Conservation (phyloP, 2,888 invertebrate species). For the Orthosia incerta region DNA sequence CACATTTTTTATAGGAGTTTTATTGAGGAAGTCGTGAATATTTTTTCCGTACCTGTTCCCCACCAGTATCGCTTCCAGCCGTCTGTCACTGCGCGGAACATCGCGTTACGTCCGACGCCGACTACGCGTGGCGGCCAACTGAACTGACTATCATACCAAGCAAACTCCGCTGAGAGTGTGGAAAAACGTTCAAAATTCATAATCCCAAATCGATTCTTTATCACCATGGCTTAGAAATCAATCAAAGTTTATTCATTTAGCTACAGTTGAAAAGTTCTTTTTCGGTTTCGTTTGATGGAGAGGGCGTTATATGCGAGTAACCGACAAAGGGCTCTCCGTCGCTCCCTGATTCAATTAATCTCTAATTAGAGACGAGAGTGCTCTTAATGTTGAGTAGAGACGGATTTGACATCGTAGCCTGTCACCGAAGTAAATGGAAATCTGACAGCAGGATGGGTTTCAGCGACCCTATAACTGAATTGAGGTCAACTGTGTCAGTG, state of each 20-base stretch:
- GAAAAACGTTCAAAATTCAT: slow-evolving; percentile 71
- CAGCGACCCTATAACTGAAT: slow-evolving; percentile 75
- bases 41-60: slow-evolving; percentile 89
- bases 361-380: slow-evolving; percentile 89
- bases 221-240: slow-evolving; percentile 43
- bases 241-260: slow-evolving; percentile 46
- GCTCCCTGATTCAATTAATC: slow-evolving; percentile 88
- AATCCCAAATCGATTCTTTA: slow-evolving; percentile 60
- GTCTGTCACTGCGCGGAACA: slow-evolving; percentile 88
- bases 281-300: slow-evolving; percentile 63
- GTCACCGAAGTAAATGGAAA: slow-evolving; percentile 87
- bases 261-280: slow-evolving; percentile 60
- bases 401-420: slow-evolving; percentile 86
- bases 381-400: slow-evolving; percentile 87
- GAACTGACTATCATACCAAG: slow-evolving; percentile 78
- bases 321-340: slow-evolving; percentile 81
- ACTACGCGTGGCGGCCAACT: slow-evolving; percentile 86
- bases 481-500: slow-evolving; percentile 78
- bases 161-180: slow-evolving; percentile 65
- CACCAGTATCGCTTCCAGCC: slow-evolving; percentile 89
- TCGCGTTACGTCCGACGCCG: slow-evolving; percentile 83
- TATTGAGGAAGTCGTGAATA: slow-evolving; percentile 84
- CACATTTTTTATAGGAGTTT: slow-evolving; percentile 71
- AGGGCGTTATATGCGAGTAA: slow-evolving; percentile 72
- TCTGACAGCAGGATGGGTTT: slow-evolving; percentile 83